Base-by-base conservation (phyloP, 2,888 invertebrate species). In the Lacanobia wlatinum region DNA sequence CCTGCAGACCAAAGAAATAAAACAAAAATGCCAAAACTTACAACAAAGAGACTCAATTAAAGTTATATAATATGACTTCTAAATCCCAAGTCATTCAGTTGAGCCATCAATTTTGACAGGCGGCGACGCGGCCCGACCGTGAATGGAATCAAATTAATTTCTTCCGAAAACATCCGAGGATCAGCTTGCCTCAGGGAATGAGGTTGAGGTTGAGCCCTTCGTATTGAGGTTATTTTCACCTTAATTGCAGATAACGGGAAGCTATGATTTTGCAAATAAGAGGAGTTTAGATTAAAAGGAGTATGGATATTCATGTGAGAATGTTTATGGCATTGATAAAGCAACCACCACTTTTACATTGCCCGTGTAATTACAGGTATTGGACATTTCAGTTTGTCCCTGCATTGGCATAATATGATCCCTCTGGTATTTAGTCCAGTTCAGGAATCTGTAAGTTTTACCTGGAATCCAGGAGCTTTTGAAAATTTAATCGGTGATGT, bases 101-200 rank as follows among this genome's bases (percentile, higher is more conserved):
- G 14, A 38, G 40, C 58, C 50, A 65, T 58, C n/a, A 70, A 75
- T 61, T 75, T 53, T 21, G 60, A 63, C 64, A 62, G 64, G 38
- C 59, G 55, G 34, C 43, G 52, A 48, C 28, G 60, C 16, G 50
- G 12, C n/a, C 48, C 21, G 40, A 58, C 38, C 46, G 69, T 56
- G 52, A 80, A 60, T 28, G 21, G 66, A 56, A 70, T 64, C 77
- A 77, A 80, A 80, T 80, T 80, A 80, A 77, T 80, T 77, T 73
- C 56, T 66, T 61, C n/a, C 43, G 43, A 80, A 70, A 77, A 73
- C 69, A 63, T 71, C 18, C 48, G 48, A n/a, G 67, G 59, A 63
- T 69, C 66, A 55, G 34, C 34, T 77, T 55, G 68, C 79, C 76
- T 55, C 55, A 2, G 79, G 79, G 72, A 64, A 68, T 73, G 48